phyloP scores from a whole-genome alignment of 2,888 invertebrate genomes.

The Deilephila porcellus region DNA sequence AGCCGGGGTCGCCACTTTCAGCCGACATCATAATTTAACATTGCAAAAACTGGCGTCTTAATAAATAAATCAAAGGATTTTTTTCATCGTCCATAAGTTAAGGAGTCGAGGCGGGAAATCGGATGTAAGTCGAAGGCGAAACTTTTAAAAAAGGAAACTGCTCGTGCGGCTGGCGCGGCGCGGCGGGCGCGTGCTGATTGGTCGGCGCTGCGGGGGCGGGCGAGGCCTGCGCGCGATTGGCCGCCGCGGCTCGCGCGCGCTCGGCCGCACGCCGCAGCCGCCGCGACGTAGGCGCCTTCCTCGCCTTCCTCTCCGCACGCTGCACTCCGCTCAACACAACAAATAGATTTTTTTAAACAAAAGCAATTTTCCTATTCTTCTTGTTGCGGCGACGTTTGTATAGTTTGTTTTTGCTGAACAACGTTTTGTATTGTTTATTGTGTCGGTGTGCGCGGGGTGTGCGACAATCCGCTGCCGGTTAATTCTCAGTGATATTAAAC shows the following conservation, averaged over 20 bases:
- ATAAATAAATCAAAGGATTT: constrained; percentile 78
- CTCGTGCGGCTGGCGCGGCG: constrained; percentile 69
- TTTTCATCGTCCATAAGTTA: constrained; percentile 80
- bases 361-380: constrained; percentile 85
- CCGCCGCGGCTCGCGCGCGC: constrained; percentile 42
- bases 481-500: constrained; percentile 79
- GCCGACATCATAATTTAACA: constrained; percentile 78
- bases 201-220: constrained; percentile 72
- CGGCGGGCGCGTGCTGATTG: constrained; percentile 79
- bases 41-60: constrained; percentile 72
- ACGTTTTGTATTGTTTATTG: constrained; percentile 83
- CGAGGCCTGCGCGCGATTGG: constrained; percentile 59
- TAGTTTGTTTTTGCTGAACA: constrained; percentile 80
- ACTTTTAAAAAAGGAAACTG: constrained; percentile 84
- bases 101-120: constrained; percentile 82
- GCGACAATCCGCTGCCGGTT: constrained; percentile 82
- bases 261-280: constrained; percentile 51
- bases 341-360: constrained; percentile 84
- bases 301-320: constrained; percentile 79
- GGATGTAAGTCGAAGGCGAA: constrained; percentile 82
- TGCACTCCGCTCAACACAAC: constrained; percentile 54
- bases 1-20: constrained; percentile 44
- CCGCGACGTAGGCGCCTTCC: constrained; percentile 78
- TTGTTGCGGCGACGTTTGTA: constrained; percentile 79
- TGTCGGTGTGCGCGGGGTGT: constrained; percentile 57